Base-by-base conservation (phyloP, 2,797 vertebrate species). In the Diplodus sargus region DNA sequence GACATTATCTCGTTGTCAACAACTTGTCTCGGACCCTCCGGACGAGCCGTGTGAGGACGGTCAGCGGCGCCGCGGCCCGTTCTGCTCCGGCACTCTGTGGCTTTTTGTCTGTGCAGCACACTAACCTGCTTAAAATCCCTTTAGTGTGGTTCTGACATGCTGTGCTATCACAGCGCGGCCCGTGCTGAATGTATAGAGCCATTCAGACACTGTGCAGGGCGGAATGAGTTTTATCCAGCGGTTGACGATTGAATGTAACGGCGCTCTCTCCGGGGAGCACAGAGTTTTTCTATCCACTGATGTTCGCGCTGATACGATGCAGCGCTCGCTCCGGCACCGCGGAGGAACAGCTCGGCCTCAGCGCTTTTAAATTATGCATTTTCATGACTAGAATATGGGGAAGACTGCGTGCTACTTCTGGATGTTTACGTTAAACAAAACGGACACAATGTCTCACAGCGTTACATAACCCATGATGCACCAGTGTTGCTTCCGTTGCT, bases 301-400 rank as follows among this genome's bases (percentile, higher is more conserved):
- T 87, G 87, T 86, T 83, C 43, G 69, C 84, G 25, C 72, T 61
- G 85, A 91, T 89, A 87, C 78, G 81, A 85, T 61, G 84, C 84
- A 68, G 86, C 75, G 45, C 81, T 84, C 74, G 63, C 85, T 70
- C 25, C 76, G 23, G 70, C 68, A 5, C 85, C 81, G 80, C 88
- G 7, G 82, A 85, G 88, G 87, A 88, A 71, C 90, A 73, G 85
- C 79, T 84, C 25, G 86, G 79, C 67, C 90, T 89, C 83, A 4
- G 85, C 83, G 76, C 81, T 73, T 85, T 80, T 90, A 85, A 90
- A 93, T 91, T 82, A 91, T 91, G 90, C 88, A 90, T 88, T 85
- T 91, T 83, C 84, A 90, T 79, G 78, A 83, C 81, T 82, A 1
- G 76, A 78, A 76, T 76, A 56, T 67, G 75, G 87, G 59, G 59